phyloP scores from a whole-genome alignment of 1,140 invertebrate genomes.

The Bombus vancouverensis region DNA sequence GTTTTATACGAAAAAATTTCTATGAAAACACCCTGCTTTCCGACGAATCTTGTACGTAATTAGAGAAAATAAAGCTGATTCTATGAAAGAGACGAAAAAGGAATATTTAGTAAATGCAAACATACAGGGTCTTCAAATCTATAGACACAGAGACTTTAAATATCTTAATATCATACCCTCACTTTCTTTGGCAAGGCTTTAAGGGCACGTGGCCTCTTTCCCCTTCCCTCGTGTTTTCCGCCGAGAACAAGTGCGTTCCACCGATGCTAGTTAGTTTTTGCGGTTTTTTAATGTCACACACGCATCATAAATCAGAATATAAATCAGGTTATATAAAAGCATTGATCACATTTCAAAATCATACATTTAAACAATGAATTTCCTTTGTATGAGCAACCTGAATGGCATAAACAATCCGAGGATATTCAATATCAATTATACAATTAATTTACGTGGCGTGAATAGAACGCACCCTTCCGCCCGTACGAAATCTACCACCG shows the following conservation, averaged over 20 bases:
- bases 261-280: background rate
- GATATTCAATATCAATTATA: constrained; percentile 70
- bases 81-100: too few relatives aligned
- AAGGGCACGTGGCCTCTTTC: background rate
- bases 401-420: constrained; percentile 60
- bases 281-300: background rate
- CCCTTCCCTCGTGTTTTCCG: background rate
- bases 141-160: background rate
- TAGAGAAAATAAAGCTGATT: too few relatives aligned
- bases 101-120: too few relatives aligned
- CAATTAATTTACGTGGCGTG: constrained; percentile 67
- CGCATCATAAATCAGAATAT: constrained; percentile 22
- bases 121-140: rapidly evolving
- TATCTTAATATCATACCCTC: background rate
- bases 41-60: background rate
- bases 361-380: constrained; percentile 60
- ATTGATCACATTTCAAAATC: constrained; percentile 58
- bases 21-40: too few relatives aligned
- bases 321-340: constrained; percentile 53
- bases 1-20: background rate
- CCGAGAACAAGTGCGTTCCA: background rate
- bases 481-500: constrained; percentile 46
- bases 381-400: constrained; percentile 56
- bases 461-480: constrained; percentile 61
- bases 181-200: background rate